Evolutionary conservation across 2,888 invertebrate species (phyloP).

Genomic region (Mesochorus sp.): DNA sequence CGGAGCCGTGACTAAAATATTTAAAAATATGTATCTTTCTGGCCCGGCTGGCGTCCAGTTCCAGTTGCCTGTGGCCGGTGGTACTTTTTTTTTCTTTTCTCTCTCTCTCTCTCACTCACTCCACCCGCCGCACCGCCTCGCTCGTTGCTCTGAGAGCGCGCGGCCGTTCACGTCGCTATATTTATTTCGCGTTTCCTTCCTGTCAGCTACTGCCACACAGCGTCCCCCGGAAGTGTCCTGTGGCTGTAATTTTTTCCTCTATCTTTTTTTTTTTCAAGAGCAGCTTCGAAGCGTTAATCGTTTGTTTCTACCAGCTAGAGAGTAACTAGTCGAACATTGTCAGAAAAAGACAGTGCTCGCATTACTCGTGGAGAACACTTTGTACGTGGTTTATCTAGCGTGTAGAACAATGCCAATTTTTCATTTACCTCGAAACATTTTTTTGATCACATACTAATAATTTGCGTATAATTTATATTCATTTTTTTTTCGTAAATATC

Average conservation of each 20-base stretch:
- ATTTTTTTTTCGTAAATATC: too few relatives aligned
- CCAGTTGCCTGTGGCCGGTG: constrained; percentile 73
- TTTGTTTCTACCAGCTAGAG: constrained; percentile 46
- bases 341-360: neutral
- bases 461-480: too few relatives aligned
- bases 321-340: constrained; percentile 25
- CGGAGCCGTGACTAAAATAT: constrained; percentile 82
- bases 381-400: too few relatives aligned
- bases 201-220: constrained; percentile 69
- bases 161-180: constrained; percentile 76
- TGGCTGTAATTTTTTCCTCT: constrained; percentile 51
- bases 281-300: constrained; percentile 66
- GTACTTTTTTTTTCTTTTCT: constrained; percentile 57
- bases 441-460: too few relatives aligned
- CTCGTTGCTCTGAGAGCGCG: constrained; percentile 52
- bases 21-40: constrained; percentile 83
- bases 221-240: constrained; percentile 66
- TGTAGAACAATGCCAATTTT: too few relatives aligned
- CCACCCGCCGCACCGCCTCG: constrained; percentile 33
- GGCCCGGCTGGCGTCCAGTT: constrained; percentile 81
- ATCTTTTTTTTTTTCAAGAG: constrained; percentile 50
- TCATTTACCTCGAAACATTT: too few relatives aligned
- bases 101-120: constrained; percentile 26
- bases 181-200: constrained; percentile 82
- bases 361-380: too few relatives aligned